Evolutionary conservation across 92 coral and sea anemone genomes (phyloP).

Genomic region (Nematostella vectensis): DNA sequence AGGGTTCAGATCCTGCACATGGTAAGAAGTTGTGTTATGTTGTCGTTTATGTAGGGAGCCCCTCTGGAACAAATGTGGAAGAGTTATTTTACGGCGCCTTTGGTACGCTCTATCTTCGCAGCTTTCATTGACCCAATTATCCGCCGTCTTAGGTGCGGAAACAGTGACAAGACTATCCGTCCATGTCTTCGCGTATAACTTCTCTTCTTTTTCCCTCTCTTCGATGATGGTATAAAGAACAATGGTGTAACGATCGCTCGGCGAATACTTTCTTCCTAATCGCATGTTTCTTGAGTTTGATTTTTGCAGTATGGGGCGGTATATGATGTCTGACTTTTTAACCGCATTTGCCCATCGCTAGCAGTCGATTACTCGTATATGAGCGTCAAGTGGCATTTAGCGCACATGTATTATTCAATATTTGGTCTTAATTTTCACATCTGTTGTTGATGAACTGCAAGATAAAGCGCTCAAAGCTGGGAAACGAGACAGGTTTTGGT

Average conservation of each 20-base stretch:
- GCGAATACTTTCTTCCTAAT: slow-evolving; percentile 3
- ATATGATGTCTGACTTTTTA: background rate
- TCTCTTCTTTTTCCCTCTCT: background rate
- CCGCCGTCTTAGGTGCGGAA: background rate
- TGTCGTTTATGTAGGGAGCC: too few species aligned
- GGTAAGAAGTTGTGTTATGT: too few species aligned
- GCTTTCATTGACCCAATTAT: background rate
- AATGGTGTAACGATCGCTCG: background rate
- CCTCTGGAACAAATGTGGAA: background rate
- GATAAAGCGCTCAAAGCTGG: too few species aligned
- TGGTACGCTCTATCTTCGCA: background rate
- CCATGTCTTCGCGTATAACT: too few species aligned
- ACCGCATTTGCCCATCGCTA: too few species aligned
- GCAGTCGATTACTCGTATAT: background rate
- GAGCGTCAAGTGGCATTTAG: background rate
- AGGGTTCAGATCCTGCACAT: background rate
- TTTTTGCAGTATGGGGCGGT: too few species aligned
- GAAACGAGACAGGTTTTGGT: too few species aligned
- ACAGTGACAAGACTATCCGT: background rate
- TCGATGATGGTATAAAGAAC: background rate
- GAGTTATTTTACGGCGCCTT: background rate
- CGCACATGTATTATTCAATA: background rate
- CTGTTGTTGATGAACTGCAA: too few species aligned
- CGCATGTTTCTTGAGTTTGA: background rate
- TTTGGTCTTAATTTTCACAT: too few species aligned